These are phyloP conservation scores for Pantherophis vulpinus DNA, from an alignment of 2,797 vertebrate species.

Conservation along the genomic window DNA sequence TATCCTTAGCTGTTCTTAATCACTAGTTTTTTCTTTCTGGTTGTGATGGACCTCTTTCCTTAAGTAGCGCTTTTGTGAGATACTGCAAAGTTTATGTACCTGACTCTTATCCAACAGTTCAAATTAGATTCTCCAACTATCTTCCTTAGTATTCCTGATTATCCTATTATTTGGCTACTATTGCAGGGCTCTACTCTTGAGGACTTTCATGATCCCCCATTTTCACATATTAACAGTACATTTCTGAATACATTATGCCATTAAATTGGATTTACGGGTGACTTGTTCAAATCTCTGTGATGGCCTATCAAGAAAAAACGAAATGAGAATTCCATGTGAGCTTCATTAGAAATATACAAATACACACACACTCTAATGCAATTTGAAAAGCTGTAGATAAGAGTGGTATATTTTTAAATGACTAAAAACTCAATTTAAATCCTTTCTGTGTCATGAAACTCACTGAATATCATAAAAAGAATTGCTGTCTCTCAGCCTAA, in stretches of 20 bases:
- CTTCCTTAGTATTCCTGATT: not conserved
- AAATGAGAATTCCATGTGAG: constrained; percentile 7
- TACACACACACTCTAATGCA: not conserved
- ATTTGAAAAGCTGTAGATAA: not conserved
- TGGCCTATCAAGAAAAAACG: not conserved
- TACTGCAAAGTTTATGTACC: not conserved
- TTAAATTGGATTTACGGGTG: not conserved
- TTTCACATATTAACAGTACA: not conserved
- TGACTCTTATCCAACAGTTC: not conserved
- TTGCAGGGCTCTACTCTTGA: not conserved
- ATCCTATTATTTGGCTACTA: not conserved
- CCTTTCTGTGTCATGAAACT: not conserved
- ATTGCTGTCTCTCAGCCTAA: not conserved
- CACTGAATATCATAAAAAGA: not conserved
- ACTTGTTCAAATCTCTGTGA: not conserved
- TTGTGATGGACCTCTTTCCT: not conserved
- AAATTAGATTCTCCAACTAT: not conserved
- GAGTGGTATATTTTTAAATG: not conserved
- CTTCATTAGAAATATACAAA: not conserved
- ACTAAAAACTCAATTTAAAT: constrained; percentile 1
- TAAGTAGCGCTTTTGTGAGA: not conserved
- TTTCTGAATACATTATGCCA: not conserved
- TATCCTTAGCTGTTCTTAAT: not conserved
- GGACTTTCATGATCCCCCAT: not conserved
- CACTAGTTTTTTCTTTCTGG: not conserved